Evolutionary conservation across 2,797 vertebrate genomes (phyloP), one percentile per base, ranked within the genome.

Genomic region (Macropodus opercularis): DNA sequence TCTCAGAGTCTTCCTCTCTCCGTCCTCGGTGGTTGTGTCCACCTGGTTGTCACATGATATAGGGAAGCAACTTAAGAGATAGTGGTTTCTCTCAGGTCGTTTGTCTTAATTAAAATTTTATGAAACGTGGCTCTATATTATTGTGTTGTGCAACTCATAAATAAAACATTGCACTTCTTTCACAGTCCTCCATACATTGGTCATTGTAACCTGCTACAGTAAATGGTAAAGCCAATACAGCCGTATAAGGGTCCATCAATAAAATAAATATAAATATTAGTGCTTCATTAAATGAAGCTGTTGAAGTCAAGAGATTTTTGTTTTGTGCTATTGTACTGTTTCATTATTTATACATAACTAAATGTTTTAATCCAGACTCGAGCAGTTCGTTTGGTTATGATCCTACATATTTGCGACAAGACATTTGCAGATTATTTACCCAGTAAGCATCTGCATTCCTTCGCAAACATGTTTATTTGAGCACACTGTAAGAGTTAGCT

Each of bases 91-190:
- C 80, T 92, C 77, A 81, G 87, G 93, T 90, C 92, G 93, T 96
- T 96, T 94, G 92, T 96, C 94, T 94, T 95, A 93, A 96, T 98
- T 95, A 96, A 96, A 95, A 88, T 96, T 95, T 96, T 94, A 98
- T 96, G 94, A 96, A 95, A 93, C 93, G 93, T 93, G 89, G 91
- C 92, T 92, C 93, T 94, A 26, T 26, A 89, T 92, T 90, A 90
- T 92, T 80, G 76, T 89, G 91, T 93, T 90, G 93, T 91, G 90
- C 90, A 92, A 86, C 94, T 98, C 93, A 96, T 96, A 93, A 97
- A 97, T 97, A 94, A 96, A 96, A 95, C 93, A 96, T 95, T 84
- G 90, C 90, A 89, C 86, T 92, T 91, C 91, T 92, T 91, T 90
- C 92, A 89, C 46, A 87, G 86, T 79, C 89, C 92, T 92, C 80